Base-by-base conservation (phyloP, 1,140 invertebrate species). In the Sycophila sp. region DNA sequence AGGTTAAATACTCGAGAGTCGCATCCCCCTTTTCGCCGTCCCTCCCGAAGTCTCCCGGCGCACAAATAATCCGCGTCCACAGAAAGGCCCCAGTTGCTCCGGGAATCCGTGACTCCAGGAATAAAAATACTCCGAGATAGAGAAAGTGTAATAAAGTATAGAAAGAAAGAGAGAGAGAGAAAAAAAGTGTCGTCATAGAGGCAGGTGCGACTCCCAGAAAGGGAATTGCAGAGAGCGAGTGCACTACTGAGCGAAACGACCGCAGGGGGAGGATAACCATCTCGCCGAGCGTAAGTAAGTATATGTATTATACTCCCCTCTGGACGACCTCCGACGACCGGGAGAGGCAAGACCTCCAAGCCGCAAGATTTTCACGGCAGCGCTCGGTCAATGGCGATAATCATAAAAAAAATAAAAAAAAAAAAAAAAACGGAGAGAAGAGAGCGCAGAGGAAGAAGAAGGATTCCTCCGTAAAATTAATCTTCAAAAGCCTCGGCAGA, bases 1-100 rank as follows among this genome's bases (percentile, higher is more conserved):
- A 49, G 60, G 45, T 63, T 63, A 63, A 63, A 63, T 63, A 36
- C 60, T 49, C 40, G 28, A 63, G 58, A 10, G 38, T 58, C 69
- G 51, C 17, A 51, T 19, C 49, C 47, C 36, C 60, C 58, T 56
- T 40, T 24, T 32, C 51, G 32, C 45, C 32, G 22, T 10, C 30
- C 53, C 11, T 51, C 53, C 65, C 51, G n/a, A n/a, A n/a, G n/a
- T n/a, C n/a, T n/a, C n/a, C n/a, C n/a, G n/a, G 40, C 53, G 38
- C 38, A 6, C 58, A 60, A 60, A 60, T 60, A 60, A 60, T 45
- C 38, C 38, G 19, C 42, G n/a, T n/a, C n/a, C n/a, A n/a, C 42
- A 26, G 56, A 42, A 17, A 42, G 40, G n/a, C n/a, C n/a, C n/a
- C n/a, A n/a, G n/a, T n/a, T n/a, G n/a, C n/a, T n/a, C n/a, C n/a